phyloP scores from a whole-genome alignment of 2,113 vertebrate genomes.

The Rana temporaria region DNA sequence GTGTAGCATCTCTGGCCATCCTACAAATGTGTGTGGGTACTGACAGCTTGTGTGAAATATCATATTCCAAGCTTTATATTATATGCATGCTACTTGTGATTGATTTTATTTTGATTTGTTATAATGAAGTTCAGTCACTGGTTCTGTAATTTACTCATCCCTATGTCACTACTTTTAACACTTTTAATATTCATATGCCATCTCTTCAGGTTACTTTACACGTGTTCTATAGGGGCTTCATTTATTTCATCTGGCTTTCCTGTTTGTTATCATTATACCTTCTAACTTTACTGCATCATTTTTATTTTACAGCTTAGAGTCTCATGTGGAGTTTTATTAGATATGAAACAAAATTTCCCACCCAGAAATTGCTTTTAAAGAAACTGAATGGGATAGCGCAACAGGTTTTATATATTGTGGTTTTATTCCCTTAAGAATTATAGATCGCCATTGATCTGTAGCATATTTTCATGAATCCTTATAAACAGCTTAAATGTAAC shows the following conservation, averaged over 20 bases:
- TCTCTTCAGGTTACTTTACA: background rate
- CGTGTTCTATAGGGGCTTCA: conserved; percentile 26
- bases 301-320: conserved; percentile 22
- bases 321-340: conserved; percentile 48
- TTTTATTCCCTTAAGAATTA: background rate
- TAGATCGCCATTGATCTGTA: background rate
- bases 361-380: conserved; percentile 13
- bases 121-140: conserved; percentile 6
- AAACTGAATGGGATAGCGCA: background rate
- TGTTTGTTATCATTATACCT: conserved; percentile 38
- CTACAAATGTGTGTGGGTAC: too few relatives aligned
- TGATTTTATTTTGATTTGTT: background rate
- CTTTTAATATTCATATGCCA: conserved; percentile 1
- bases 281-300: conserved; percentile 30
- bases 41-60: too few relatives aligned
- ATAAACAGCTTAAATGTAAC: conserved; percentile 5
- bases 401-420: conserved; percentile 12
- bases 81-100: background rate
- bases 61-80: too few relatives aligned
- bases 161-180: background rate
- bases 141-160: background rate
- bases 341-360: conserved; percentile 44
- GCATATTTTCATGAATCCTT: conserved; percentile 1
- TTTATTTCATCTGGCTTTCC: conserved; percentile 12
- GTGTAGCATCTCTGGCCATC: too few relatives aligned